Evolutionary conservation across 2,113 vertebrate genomes (phyloP).

Genomic region (Oceanodroma tethys): DNA sequence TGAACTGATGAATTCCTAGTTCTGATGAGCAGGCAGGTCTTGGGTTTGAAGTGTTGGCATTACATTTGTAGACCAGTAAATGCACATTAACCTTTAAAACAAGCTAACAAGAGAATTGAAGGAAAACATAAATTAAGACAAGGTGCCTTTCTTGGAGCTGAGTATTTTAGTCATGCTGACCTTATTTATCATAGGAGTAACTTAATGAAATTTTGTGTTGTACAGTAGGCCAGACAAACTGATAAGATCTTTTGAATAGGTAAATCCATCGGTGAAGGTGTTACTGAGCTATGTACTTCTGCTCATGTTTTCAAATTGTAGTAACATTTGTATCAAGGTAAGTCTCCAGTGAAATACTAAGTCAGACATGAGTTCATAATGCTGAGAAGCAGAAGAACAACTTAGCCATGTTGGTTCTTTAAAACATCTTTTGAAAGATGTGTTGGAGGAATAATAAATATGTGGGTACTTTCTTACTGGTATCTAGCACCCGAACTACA

Average conservation of each 20-base stretch:
- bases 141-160: neutral
- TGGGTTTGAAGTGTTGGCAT: neutral
- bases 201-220: neutral
- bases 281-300: neutral
- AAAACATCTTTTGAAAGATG: neutral
- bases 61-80: neutral
- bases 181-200: neutral
- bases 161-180: neutral
- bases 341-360: neutral
- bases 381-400: neutral
- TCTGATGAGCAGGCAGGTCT: neutral
- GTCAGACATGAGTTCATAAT: accelerated
- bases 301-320: neutral
- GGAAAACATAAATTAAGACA: neutral
- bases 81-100: accelerated
- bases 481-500: accelerated
- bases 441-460: neutral
- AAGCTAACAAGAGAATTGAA: neutral
- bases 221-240: neutral
- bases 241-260: neutral
- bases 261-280: neutral
- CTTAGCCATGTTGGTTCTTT: neutral
- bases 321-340: neutral
- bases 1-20: neutral
- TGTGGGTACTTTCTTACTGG: neutral